These are phyloP conservation scores for Drosophila fungiperda DNA, from an alignment of 2,888 invertebrate species.

Conservation along the genomic window DNA sequence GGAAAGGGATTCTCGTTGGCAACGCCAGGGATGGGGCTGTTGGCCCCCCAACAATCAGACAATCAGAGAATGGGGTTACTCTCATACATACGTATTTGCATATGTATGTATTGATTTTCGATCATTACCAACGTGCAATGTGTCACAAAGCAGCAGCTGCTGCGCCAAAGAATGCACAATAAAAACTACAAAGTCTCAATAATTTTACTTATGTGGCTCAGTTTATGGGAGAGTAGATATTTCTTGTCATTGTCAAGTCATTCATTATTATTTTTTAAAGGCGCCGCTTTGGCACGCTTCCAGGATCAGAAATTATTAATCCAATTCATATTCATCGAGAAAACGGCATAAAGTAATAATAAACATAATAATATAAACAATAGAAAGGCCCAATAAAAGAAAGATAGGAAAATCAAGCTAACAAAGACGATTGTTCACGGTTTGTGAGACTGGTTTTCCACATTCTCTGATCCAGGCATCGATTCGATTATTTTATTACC, in stretches of 20 bases:
- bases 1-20: conserved; percentile 1
- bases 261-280: conserved; percentile 77
- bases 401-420: background rate
- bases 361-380: background rate
- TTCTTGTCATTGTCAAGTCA: conserved; percentile 70
- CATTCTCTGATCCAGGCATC: background rate
- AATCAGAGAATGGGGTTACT: conserved; percentile 36
- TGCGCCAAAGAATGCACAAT: conserved; percentile 13
- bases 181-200: conserved; percentile 42
- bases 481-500: background rate
- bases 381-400: background rate
- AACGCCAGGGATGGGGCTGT: background rate
- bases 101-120: conserved; percentile 70
- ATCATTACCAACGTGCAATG: conserved; percentile 71
- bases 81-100: conserved; percentile 39
- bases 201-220: conserved; percentile 51
- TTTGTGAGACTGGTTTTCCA: background rate
- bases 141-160: conserved; percentile 16
- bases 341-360: conserved; percentile 13
- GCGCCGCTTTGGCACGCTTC: conserved; percentile 73
- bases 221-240: conserved; percentile 17
- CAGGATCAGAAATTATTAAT: conserved; percentile 10
- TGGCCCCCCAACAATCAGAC: too few species aligned
- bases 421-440: background rate
- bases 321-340: conserved; percentile 8